Percentiles rank a stretch among this genome's conserved stretches.
These are phyloP conservation scores for Drosophila algonquin DNA, from an alignment of 2,888 invertebrate genomes.

Conservation along the genomic window DNA sequence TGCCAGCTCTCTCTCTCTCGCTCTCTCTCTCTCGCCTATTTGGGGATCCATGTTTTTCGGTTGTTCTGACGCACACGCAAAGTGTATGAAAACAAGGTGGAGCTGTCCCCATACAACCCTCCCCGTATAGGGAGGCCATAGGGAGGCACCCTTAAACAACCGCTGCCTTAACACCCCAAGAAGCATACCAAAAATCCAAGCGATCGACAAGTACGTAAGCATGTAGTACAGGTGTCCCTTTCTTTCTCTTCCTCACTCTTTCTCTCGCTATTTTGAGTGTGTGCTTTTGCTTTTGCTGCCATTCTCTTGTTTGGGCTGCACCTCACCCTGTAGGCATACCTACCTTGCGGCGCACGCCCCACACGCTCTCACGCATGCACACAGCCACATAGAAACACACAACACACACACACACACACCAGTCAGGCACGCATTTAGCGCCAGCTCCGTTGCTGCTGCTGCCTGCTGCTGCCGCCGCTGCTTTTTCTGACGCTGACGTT, in stretches of 20 bases:
- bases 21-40: constrained; percentile 13
- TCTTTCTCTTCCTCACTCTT: no score
- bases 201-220: no score
- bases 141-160: no score
- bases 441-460: constrained; percentile 4
- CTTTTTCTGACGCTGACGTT: constrained; percentile 12
- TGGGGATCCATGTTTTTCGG: constrained; percentile 63
- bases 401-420: background rate
- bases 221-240: no score
- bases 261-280: no score
- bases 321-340: background rate
- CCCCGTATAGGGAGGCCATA: no score
- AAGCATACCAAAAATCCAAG: no score
- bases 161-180: no score
- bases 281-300: no score
- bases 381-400: constrained; percentile 24
- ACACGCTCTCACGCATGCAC: constrained; percentile 1
- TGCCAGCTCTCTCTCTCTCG: constrained; percentile 2
- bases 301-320: background rate
- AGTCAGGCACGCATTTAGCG: constrained; percentile 20
- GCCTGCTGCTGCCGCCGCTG: constrained; percentile 3
- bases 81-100: background rate
- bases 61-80: constrained; percentile 40
- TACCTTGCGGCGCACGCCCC: background rate
- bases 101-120: no score